These are phyloP conservation scores for Drosophila kikkawai DNA, from an alignment of 1,140 invertebrate species.

Conservation along the genomic window DNA sequence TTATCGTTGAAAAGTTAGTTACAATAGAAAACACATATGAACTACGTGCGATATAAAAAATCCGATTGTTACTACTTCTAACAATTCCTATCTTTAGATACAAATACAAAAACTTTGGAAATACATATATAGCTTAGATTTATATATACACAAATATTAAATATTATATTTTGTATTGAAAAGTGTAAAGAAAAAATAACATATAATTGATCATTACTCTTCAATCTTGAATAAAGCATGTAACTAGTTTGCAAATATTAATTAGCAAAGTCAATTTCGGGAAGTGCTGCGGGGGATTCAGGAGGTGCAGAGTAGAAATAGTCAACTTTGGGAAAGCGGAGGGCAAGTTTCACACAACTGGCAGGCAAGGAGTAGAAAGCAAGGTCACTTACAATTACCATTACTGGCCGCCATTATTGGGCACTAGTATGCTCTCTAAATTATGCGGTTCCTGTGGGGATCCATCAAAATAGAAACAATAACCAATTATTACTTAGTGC, in stretches of 20 bases:
- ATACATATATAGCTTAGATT: not conserved
- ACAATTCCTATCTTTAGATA: no score
- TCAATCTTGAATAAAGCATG: not conserved
- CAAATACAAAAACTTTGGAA: no score
- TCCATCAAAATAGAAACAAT: constrained; percentile 60
- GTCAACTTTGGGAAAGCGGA: not conserved
- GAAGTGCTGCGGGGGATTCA: not conserved
- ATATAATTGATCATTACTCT: not conserved
- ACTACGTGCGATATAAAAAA: no score
- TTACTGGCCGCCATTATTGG: constrained; percentile 72
- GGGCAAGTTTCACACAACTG: not conserved
- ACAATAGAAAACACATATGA: no score
- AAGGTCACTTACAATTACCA: constrained; percentile 73
- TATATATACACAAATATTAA: not conserved
- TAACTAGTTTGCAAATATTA: not conserved
- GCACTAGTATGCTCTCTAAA: constrained; percentile 28
- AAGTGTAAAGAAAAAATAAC: not conserved
- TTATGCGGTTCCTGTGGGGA: constrained; percentile 74
- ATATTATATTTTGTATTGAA: not conserved
- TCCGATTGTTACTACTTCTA: no score
- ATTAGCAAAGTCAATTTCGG: not conserved
- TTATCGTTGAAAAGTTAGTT: no score
- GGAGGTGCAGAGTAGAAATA: constrained; percentile 3
- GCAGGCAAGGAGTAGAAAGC: constrained; percentile 20
- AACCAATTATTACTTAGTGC: constrained; percentile 28